Conservation (phyloP, 2,888 invertebrate species). For the Folsomia manolachei region DNA sequence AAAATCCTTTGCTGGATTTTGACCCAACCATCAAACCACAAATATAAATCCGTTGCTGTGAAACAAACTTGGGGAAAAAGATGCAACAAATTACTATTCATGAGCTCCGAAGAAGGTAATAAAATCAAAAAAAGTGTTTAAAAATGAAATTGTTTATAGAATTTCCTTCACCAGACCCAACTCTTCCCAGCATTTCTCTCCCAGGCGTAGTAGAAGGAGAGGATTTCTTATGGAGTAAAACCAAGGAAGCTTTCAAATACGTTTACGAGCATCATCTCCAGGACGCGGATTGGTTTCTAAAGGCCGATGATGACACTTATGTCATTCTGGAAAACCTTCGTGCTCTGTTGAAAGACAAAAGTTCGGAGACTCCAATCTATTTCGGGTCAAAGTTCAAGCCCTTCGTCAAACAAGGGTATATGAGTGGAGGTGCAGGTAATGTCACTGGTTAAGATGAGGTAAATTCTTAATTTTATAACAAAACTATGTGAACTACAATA, state of each 20-base stretch:
- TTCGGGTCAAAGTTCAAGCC: slow-evolving; percentile 89
- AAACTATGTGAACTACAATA: neutral
- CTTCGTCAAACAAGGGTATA: slow-evolving; percentile 78
- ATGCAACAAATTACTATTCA: slow-evolving; percentile 81
- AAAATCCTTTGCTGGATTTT: slow-evolving; percentile 90
- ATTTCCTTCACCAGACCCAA: slow-evolving; percentile 64
- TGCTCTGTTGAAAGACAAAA: slow-evolving; percentile 75
- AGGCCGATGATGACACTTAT: slow-evolving; percentile 58
- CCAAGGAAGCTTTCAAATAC: slow-evolving; percentile 88
- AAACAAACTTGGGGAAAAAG: slow-evolving; percentile 94
- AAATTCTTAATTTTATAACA: neutral
- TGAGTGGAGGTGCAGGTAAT: slow-evolving; percentile 78
- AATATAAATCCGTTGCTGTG: slow-evolving; percentile 84
- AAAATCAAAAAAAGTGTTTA: neutral
- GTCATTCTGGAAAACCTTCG: slow-evolving; percentile 93
- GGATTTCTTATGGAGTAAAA: slow-evolving; percentile 96
- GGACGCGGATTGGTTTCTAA: slow-evolving; percentile 93
- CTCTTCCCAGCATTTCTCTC: slow-evolving; percentile 75
- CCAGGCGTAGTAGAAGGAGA: slow-evolving; percentile 78
- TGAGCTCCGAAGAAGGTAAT: slow-evolving; percentile 74
- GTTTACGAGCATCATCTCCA: slow-evolving; percentile 78
- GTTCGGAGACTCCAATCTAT: slow-evolving; percentile 72
- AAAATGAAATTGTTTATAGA: neutral
- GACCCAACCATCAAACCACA: slow-evolving; percentile 88
- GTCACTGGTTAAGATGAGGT: no score